Evolutionary conservation across 2,888 invertebrate species (phyloP).

Genomic region (Heliconius ethilla): DNA sequence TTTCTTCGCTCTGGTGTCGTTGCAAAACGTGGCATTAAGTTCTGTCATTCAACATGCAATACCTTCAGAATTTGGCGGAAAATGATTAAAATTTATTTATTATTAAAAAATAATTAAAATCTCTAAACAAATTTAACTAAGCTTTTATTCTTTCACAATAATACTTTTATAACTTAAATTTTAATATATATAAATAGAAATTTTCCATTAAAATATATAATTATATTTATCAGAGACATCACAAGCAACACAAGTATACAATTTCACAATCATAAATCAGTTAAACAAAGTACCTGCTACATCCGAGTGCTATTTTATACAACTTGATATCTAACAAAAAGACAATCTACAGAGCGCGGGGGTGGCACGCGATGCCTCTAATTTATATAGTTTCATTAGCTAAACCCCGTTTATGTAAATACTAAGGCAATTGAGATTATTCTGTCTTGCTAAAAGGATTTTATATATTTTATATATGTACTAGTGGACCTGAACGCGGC

Average conservation of each 20-base stretch:
- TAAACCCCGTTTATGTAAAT: slow-evolving; percentile 44
- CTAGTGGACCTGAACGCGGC: no score
- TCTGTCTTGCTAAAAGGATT: slow-evolving; percentile 22
- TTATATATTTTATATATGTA: slow-evolving; percentile 7
- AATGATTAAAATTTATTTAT: no score
- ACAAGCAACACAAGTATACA: slow-evolving; percentile 5
- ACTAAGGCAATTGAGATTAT: slow-evolving; percentile 34
- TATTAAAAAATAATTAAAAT: no score
- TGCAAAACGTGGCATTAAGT: no score
- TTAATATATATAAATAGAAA: neutral
- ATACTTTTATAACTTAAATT: no score
- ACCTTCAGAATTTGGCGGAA: no score
- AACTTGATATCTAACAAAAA: slow-evolving; percentile 50
- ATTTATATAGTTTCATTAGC: slow-evolving; percentile 51
- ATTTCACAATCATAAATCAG: slow-evolving; percentile 37
- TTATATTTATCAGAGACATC: neutral
- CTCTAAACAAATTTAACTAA: no score
- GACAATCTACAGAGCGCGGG: slow-evolving; percentile 61
- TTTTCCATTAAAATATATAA: neutral
- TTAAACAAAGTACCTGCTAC: slow-evolving; percentile 38
- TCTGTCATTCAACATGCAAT: no score
- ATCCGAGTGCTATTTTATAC: slow-evolving; percentile 56
- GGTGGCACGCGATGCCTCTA: slow-evolving; percentile 66
- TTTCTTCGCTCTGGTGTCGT: no score
- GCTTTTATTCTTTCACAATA: no score